Evolutionary conservation across 2,797 vertebrate genomes (phyloP).

Genomic region (Anguilla pacifica): DNA sequence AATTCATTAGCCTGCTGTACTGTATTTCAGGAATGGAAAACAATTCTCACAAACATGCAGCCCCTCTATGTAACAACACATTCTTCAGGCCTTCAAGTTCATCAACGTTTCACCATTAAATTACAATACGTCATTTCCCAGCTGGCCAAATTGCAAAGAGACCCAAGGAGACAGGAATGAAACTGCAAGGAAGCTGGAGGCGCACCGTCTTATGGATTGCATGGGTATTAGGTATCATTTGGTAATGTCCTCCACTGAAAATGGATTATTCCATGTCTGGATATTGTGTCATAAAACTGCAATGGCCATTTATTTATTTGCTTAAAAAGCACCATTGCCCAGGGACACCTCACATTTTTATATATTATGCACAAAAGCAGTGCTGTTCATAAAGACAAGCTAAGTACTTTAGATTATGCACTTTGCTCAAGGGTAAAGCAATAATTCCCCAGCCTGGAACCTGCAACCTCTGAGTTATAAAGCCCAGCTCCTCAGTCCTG

Average conservation of each 20-base stretch:
- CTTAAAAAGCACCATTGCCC: neutral
- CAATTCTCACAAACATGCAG: too few species aligned
- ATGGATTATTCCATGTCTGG: too few species aligned
- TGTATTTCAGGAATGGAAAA: too few species aligned
- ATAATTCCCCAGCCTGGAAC: neutral
- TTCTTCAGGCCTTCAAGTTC: neutral
- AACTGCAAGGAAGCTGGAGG: neutral
- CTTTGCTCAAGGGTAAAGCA: neutral
- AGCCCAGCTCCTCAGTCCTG: neutral
- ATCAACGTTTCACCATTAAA: neutral
- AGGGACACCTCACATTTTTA: neutral
- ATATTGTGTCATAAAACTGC: neutral
- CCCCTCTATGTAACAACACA: too few species aligned
- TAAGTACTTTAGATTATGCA: neutral
- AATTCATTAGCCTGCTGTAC: too few species aligned
- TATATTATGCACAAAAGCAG: neutral
- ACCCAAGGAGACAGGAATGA: neutral
- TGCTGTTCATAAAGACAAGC: neutral
- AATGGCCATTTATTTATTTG: neutral
- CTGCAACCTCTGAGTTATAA: neutral
- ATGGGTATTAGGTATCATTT: neutral
- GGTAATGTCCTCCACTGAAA: conserved; percentile 20
- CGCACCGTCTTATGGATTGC: neutral
- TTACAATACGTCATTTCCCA: neutral
- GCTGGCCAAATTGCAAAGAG: conserved; percentile 24